Percentiles rank a stretch among this genome's conserved stretches.
phyloP scores from a whole-genome alignment of 2,113 vertebrate genomes.

The Spea bombifrons region DNA sequence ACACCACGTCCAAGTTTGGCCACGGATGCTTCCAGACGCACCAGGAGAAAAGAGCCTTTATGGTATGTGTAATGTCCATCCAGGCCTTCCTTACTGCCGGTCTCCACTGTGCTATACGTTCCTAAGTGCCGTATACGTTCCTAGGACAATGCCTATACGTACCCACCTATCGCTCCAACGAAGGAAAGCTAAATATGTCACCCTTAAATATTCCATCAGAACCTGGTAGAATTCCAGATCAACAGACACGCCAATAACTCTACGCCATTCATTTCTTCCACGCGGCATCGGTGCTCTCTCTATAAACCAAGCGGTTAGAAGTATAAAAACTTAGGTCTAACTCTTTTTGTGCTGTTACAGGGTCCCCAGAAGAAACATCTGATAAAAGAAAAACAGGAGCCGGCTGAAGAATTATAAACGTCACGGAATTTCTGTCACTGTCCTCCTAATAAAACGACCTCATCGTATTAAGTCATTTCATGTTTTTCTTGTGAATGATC shows the following conservation, averaged over 20 bases:
- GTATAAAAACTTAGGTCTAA: not conserved
- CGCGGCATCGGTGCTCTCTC: too few species aligned
- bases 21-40: constrained; percentile 75
- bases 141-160: too few species aligned
- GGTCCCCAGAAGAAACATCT: constrained; percentile 87
- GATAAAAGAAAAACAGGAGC: constrained; percentile 61
- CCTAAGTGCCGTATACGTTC: too few species aligned
- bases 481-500: too few species aligned
- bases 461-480: too few species aligned
- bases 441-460: not conserved
- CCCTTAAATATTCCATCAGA: too few species aligned
- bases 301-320: too few species aligned
- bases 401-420: constrained; percentile 4
- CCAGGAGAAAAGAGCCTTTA: constrained; percentile 75
- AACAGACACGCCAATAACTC: too few species aligned
- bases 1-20: constrained; percentile 81
- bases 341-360: constrained; percentile 58
- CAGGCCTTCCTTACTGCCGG: not conserved
- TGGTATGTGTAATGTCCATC: constrained; percentile 62
- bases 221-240: too few species aligned
- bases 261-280: too few species aligned
- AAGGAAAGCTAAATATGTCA: too few species aligned
- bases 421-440: not conserved
- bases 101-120: not conserved
- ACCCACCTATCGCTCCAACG: too few species aligned